Evolutionary conservation across 2,888 invertebrate species (phyloP).

Genomic region (Carcina quercana): DNA sequence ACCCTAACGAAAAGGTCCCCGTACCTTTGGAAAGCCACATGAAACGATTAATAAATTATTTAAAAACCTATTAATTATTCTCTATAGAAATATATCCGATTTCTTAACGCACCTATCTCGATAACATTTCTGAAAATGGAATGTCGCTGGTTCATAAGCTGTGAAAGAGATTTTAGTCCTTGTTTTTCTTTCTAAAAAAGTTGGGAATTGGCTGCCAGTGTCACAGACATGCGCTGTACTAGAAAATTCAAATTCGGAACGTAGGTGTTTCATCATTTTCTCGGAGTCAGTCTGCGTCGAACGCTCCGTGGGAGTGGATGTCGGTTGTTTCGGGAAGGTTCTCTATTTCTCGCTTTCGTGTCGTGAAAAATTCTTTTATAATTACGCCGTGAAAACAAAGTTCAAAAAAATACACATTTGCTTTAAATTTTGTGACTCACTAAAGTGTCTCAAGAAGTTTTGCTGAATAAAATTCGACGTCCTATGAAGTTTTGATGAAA

Average conservation of each 20-base stretch:
- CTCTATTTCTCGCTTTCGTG: conserved; percentile 14
- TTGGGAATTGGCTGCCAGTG: conserved; percentile 9
- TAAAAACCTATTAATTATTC: conserved; percentile 34
- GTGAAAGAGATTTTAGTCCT: conserved; percentile 6
- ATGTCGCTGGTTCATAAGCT: conserved; percentile 1
- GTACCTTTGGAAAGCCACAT: conserved; percentile 11
- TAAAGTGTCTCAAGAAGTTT: conserved; percentile 1
- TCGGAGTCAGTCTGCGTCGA: conserved; percentile 35
- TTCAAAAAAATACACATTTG: neutral
- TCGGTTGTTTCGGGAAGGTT: conserved; percentile 8
- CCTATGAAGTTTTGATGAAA: no score
- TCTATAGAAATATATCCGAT: conserved; percentile 30
- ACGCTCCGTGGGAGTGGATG: conserved; percentile 25
- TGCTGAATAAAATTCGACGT: no score
- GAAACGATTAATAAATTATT: conserved; percentile 30
- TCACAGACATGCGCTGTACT: conserved; percentile 30
- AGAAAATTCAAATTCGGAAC: conserved; percentile 23
- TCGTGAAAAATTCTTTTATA: conserved; percentile 2
- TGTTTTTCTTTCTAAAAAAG: rapidly evolving
- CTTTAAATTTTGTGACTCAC: neutral
- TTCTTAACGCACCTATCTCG: conserved; percentile 32
- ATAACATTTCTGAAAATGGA: conserved; percentile 31
- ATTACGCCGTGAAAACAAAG: no score
- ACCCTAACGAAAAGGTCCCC: neutral
- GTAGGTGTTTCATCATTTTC: conserved; percentile 49